These are phyloP conservation scores for Cathartes aura DNA, from an alignment of 2,113 vertebrate genomes.

Conservation along the genomic window DNA sequence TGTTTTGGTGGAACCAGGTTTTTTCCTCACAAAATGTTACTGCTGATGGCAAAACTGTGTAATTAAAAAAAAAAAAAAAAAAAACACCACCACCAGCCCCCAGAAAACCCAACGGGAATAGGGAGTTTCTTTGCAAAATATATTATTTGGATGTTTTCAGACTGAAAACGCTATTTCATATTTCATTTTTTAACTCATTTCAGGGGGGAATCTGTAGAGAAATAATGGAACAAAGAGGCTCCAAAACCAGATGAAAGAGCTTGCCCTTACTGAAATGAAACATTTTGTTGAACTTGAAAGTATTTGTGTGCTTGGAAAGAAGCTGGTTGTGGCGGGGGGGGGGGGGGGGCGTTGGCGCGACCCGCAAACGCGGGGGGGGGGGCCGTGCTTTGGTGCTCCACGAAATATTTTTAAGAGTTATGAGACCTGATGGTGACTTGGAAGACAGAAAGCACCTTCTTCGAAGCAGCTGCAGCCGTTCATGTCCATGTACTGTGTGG, in stretches of 20 bases:
- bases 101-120: rapidly evolving
- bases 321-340: rapidly evolving
- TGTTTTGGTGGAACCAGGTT: background rate
- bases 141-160: background rate
- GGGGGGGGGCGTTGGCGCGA: no score
- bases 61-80: background rate
- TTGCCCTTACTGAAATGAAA: background rate
- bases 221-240: background rate
- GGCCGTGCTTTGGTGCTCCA: background rate
- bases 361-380: rapidly evolving
- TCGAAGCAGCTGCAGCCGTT: background rate
- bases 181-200: background rate
- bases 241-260: background rate
- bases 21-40: background rate
- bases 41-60: background rate
- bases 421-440: background rate
- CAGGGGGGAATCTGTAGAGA: background rate
- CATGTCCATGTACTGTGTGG: rapidly evolving
- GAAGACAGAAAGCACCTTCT: background rate
- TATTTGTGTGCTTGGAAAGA: background rate
- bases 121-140: background rate
- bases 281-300: background rate
- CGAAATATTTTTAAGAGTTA: background rate
- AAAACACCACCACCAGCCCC: no score
- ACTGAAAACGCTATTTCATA: background rate